Evolutionary conservation across 2,797 vertebrate species (phyloP), one percentile per base, ranked within the genome.

Genomic region (Hipposideros larvatus): DNA sequence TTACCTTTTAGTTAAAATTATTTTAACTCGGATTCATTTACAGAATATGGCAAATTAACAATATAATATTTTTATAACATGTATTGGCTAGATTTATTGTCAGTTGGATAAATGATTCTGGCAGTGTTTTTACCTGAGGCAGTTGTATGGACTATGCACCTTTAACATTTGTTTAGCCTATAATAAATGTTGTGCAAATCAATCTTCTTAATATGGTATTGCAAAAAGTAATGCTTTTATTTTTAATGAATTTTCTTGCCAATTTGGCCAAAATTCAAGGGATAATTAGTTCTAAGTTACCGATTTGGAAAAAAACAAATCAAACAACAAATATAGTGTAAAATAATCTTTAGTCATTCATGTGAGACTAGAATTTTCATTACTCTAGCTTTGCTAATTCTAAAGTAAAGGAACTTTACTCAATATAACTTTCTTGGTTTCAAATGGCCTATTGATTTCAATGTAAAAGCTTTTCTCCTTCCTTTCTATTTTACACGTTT

Each of bases 161-260:
- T 94, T 94, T 97, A 98, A 97, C 57, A 93, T 98, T 98, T 97
- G 94, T 96, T 98, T 98, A 97, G 95, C 90, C 92, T 97, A 95
- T 11, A 63, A 51, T 94, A 98, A 97, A 73, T 96, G 73, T 95
- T 98, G 94, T 83, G 16, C 43, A 98, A 98, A 98, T 98, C 96
- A 97, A 97, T 96, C 98, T 98, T 98, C 68, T 97, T 98, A 82
- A 78, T 96, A 91, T 88, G 79, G 55, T 95, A 97, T 98, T 97
- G 96, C 97, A 86, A 95, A 55, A 87, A 97, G 77, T 92, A 71
- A 96, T 70, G 37, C 94, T 98, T 96, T 97, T 97, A 86, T 93
- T 95, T 97, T 95, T 97, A 97, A 96, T 73, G 77, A 96, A 91
- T 37, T 97, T 97, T 41, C 68, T 92, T 96, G 53, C 46, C 66